These are phyloP conservation scores for Drosophila hamatofila DNA, from an alignment of 2,888 invertebrate genomes.

Conservation along the genomic window DNA sequence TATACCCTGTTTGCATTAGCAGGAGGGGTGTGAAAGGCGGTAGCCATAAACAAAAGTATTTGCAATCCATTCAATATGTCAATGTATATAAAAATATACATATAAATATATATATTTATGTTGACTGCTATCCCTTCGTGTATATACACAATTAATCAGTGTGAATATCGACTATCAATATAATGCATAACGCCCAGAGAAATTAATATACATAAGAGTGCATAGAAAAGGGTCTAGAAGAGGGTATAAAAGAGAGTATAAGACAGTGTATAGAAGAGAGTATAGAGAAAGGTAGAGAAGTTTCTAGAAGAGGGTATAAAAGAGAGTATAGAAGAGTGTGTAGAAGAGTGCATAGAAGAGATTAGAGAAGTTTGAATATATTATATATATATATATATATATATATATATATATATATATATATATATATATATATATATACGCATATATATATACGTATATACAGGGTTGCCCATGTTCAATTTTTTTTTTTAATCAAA, in stretches of 20 bases:
- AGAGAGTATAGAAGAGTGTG: no score
- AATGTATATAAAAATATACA: not conserved
- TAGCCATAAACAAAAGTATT: not conserved
- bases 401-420: no score
- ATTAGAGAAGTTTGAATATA: no score
- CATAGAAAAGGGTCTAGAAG: not conserved
- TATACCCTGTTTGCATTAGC: conserved; percentile 6
- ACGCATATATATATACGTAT: no score
- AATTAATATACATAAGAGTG: not conserved
- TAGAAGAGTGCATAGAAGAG: no score
- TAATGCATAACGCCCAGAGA: not conserved
- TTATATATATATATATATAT: no score
- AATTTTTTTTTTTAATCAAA: no score
- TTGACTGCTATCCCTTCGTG: not conserved
- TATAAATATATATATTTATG: no score
- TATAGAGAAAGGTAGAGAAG: not conserved
- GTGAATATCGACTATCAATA: not conserved
- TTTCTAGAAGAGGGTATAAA: no score
- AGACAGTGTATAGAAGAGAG: not conserved
- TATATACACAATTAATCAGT: not conserved
- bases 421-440: no score
- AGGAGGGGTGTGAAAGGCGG: not conserved
- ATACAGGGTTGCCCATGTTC: no score
- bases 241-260: not conserved
- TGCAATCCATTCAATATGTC: not conserved